Percentiles rank a stretch among this genome's conserved stretches.
Conservation (phyloP, 2,888 invertebrate genomes). For the Drosophila bunnanda region DNA sequence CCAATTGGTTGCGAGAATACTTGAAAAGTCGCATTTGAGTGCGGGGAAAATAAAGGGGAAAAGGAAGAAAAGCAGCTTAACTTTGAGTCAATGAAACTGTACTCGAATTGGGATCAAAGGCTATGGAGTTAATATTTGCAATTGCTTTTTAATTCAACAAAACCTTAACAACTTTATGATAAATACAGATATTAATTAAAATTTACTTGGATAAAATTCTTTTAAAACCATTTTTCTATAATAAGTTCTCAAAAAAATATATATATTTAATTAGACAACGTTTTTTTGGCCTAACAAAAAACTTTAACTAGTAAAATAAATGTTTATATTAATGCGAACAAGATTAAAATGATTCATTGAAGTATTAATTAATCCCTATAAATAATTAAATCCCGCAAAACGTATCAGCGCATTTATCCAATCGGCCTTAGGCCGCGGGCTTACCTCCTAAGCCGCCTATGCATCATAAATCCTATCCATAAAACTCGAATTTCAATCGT, state of each 20-base stretch:
- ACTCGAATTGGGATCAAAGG: not conserved
- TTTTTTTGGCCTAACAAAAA: not conserved
- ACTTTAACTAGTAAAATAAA: not conserved
- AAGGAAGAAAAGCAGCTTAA: not conserved
- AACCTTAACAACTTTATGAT: not conserved
- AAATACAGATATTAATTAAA: not conserved
- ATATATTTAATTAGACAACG: no score
- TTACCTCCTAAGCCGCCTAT: conserved; percentile 13
- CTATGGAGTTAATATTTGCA: not conserved
- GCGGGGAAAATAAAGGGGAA: not conserved
- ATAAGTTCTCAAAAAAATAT: no score
- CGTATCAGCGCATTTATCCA: conserved; percentile 3
- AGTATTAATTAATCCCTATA: not conserved
- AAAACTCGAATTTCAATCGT: conserved; percentile 12
- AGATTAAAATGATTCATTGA: not conserved
- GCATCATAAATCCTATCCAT: conserved; percentile 16
- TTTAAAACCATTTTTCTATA: no score
- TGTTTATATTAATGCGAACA: not conserved
- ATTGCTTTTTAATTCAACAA: not conserved
- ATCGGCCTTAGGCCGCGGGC: not conserved
- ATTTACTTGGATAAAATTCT: no score
- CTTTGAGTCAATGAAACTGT: not conserved
- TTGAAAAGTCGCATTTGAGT: conserved; percentile 10
- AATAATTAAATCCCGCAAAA: not conserved
- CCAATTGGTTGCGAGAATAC: not conserved